Evolutionary conservation across 2,113 vertebrate species (phyloP), one percentile per base, ranked within the genome.

Genomic region (Gadus chalcogrammus): DNA sequence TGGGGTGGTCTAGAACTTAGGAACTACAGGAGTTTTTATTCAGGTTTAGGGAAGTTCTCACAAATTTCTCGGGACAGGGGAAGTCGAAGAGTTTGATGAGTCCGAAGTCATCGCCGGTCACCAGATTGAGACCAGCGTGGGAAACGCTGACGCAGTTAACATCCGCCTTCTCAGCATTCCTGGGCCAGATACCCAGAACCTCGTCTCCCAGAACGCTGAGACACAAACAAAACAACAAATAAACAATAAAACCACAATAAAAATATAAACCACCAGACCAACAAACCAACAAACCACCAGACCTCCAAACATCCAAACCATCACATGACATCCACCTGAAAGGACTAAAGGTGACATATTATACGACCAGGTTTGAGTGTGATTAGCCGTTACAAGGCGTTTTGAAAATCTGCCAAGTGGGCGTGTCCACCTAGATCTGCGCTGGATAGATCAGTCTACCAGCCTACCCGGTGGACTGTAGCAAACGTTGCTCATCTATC

Each of bases 61-160:
- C 97, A 88, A 96, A 99, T 80, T 97, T 98, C 16, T 99, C 97
- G 0, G 91, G 79, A 89, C 96, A 98, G 2, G 97, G 97, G 76
- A 99, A 99, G 12, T 99, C 97, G 15, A 98, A 99, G 60, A 99
- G 94, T 81, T 99, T 99, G 83, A 99, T 93, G 27, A 98, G 94
- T 15, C 97, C 97, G 0, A 98, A 98, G 90, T 98, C 97, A 0
- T 99, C 97, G 28, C 97, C 97, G 0, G 96, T 96, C 75, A 92
- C 96, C 60, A 98, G 82, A 70, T 94, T 98, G 20, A 98, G 87
- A 52, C 96, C 95, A 2, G 94, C 86, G 0, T 95, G 95, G 31
- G 95, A 98, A 70, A 98, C 97, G 11, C 95, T 96, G 0, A 94
- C 97, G 0, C 97, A 99, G 80, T 95, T 97, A 3, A 99, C 96